Evolutionary conservation across 2,797 vertebrate species (phyloP).

Genomic region (Percopsis omiscomaycus): DNA sequence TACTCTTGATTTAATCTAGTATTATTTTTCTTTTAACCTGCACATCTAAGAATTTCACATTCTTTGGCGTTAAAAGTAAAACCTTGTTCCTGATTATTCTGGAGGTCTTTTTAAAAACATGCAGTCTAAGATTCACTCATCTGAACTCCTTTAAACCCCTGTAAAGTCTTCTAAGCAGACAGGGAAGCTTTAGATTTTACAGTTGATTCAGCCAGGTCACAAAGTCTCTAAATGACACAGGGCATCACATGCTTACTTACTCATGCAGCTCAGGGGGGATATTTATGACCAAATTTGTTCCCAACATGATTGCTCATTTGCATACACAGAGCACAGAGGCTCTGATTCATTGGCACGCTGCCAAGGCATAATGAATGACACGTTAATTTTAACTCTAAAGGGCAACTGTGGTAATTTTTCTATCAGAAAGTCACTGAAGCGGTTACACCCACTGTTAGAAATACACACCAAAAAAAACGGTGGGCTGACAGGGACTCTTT

Average conservation of each 20-base stretch:
- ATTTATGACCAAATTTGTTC: conserved; percentile 33
- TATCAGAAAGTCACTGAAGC: conserved; percentile 31
- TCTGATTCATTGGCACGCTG: conserved; percentile 8
- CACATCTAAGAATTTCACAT: too few species aligned
- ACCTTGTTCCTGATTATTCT: too few species aligned
- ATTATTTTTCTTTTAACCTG: too few species aligned
- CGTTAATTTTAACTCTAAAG: conserved; percentile 45
- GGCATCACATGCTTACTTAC: conserved; percentile 41
- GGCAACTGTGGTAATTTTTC: conserved; percentile 30
- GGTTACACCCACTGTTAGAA: conserved; percentile 26
- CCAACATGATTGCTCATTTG: conserved; percentile 31
- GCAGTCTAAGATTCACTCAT: too few species aligned
- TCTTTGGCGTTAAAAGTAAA: too few species aligned
- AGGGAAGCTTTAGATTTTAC: conserved; percentile 31
- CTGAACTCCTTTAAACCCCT: too few species aligned
- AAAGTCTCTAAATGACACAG: conserved; percentile 41
- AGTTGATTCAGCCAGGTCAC: conserved; percentile 22
- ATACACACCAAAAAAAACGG: conserved; percentile 54
- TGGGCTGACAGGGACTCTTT: conserved; percentile 71
- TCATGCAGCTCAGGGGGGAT: conserved; percentile 40
- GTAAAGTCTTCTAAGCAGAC: background rate
- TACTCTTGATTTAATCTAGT: too few species aligned
- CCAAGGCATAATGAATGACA: conserved; percentile 8
- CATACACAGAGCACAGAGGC: conserved; percentile 20
- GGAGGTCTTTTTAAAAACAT: too few species aligned